phyloP scores from a whole-genome alignment of 2,888 invertebrate species.

The Tolmerus cingulatus region DNA sequence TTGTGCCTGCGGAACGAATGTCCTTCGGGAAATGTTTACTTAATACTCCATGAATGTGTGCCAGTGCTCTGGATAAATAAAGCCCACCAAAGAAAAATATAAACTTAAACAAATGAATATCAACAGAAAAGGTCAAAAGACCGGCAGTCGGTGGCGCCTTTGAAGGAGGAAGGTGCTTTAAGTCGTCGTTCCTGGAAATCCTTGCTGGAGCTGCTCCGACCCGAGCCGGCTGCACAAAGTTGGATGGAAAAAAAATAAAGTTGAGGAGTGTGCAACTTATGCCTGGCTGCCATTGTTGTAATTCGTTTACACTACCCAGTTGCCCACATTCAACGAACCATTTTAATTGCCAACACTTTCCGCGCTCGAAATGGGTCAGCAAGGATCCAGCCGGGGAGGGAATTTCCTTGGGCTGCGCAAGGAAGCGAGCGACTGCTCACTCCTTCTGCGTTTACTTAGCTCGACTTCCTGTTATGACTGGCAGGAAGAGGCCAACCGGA shows the following conservation, averaged over 20 bases:
- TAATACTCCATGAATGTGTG: constrained; percentile 13
- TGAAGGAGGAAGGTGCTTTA: not conserved
- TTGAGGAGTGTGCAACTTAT: constrained; percentile 2
- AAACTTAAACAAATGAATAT: constrained; percentile 31
- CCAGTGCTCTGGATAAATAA: constrained; percentile 18
- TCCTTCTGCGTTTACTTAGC: not conserved
- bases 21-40: constrained; percentile 21
- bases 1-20: not conserved
- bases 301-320: constrained; percentile 27
- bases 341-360: constrained; percentile 14
- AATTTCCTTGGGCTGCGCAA: not conserved
- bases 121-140: constrained; percentile 26
- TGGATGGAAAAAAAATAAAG: not conserved
- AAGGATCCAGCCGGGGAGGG: not conserved
- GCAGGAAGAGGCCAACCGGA: not conserved
- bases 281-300: constrained; percentile 25
- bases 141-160: not conserved
- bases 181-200: not conserved
- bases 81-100: not conserved
- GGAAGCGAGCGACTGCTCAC: not conserved
- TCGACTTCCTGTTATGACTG: not conserved
- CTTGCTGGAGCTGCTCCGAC: not conserved
- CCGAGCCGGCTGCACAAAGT: not conserved
- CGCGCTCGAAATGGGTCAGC: not conserved
- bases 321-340: constrained; percentile 10